Percentiles rank a stretch among this genome's conserved stretches.
phyloP scores from a whole-genome alignment of 2,113 vertebrate genomes.

The Oreochromis niloticus region DNA sequence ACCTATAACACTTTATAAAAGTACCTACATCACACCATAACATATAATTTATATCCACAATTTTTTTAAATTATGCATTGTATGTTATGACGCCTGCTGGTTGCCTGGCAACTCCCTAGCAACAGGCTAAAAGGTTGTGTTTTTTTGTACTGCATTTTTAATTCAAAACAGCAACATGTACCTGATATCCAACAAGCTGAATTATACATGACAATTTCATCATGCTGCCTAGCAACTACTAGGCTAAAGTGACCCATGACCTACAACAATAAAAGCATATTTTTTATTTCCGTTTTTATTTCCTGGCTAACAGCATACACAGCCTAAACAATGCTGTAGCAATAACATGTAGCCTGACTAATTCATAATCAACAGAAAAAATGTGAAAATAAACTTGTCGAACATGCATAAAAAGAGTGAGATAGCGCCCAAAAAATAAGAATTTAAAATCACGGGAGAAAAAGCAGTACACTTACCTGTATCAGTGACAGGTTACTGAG shows the following conservation, averaged over 20 bases:
- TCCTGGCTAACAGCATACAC: background rate
- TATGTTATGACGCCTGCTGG: background rate
- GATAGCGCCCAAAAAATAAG: background rate
- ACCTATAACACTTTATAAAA: background rate
- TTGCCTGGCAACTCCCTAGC: background rate
- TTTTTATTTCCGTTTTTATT: background rate
- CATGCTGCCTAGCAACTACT: background rate
- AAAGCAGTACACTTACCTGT: slow-evolving; percentile 77
- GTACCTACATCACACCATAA: background rate
- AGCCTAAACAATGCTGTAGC: background rate
- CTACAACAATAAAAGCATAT: background rate
- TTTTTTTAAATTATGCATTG: background rate
- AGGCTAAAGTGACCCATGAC: background rate
- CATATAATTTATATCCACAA: background rate
- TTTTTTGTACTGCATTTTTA: background rate
- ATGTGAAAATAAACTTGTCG: background rate
- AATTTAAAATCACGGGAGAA: background rate
- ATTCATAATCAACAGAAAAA: background rate
- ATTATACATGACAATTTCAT: background rate
- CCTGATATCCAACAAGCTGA: background rate
- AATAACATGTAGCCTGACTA: background rate
- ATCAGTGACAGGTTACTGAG: slow-evolving; percentile 90
- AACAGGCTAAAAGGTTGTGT: background rate
- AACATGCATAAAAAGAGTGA: background rate
- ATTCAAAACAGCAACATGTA: background rate